Evolutionary conservation across 2,113 vertebrate genomes (phyloP).

Genomic region (Notarius lentiginosus): DNA sequence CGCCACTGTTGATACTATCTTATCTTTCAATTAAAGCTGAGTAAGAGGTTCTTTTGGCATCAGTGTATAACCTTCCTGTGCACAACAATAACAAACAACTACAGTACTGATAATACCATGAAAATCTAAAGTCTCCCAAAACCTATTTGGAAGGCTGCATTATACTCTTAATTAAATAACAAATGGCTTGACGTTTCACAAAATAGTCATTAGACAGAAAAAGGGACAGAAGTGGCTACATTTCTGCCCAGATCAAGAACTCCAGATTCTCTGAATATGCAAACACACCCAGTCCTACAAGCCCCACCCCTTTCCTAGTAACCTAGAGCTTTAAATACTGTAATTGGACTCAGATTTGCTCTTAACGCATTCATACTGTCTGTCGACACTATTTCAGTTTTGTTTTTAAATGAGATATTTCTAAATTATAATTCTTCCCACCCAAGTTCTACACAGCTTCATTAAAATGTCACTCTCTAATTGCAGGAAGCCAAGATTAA

Average conservation of each 20-base stretch:
- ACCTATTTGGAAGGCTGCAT: background rate
- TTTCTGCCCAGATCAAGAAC: background rate
- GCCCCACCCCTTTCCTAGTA: background rate
- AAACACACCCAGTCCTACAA: background rate
- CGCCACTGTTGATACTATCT: background rate
- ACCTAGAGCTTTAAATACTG: background rate
- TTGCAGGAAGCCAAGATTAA: conserved; percentile 15
- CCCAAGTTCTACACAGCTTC: background rate
- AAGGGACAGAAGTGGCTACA: background rate
- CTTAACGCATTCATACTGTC: background rate
- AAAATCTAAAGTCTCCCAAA: background rate
- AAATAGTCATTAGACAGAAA: background rate
- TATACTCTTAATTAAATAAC: background rate
- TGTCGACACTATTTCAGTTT: background rate
- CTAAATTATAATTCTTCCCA: background rate
- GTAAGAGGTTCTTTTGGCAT: background rate
- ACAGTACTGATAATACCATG: background rate
- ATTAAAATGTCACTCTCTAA: conserved; percentile 20
- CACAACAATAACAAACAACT: background rate
- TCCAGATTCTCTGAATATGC: background rate
- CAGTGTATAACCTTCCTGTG: background rate
- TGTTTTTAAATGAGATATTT: background rate
- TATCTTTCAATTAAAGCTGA: background rate
- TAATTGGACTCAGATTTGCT: background rate
- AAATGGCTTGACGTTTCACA: background rate